Evolutionary conservation across 2,888 invertebrate genomes (phyloP).

Genomic region (Eubasilissa splendida): DNA sequence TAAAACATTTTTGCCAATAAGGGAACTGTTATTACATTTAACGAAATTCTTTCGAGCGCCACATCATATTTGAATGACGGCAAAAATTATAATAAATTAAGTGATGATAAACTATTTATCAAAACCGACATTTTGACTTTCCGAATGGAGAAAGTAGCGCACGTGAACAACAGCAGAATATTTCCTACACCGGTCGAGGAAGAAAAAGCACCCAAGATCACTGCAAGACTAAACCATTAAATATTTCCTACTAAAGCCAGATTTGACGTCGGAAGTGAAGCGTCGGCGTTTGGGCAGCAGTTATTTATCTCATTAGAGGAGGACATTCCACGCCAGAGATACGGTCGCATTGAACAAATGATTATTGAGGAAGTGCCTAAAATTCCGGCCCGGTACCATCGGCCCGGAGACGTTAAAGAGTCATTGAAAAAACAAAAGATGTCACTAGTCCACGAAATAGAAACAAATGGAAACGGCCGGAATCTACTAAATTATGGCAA

Average conservation of each 20-base stretch:
- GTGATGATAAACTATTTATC: not conserved
- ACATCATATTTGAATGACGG: not conserved
- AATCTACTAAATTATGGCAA: no score
- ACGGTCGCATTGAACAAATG: conserved; percentile 24
- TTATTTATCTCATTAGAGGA: conserved; percentile 36
- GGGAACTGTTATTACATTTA: conserved; percentile 1
- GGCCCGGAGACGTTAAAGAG: conserved; percentile 20
- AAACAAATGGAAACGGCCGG: not conserved
- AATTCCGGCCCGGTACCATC: conserved; percentile 7
- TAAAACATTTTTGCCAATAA: conserved; percentile 28
- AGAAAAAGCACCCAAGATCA: no score
- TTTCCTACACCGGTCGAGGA: no score
- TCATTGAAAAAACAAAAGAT: conserved; percentile 24
- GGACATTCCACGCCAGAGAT: conserved; percentile 12
- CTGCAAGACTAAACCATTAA: not conserved
- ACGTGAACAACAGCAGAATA: no score
- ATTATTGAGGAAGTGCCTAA: conserved; percentile 35
- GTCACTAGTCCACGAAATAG: conserved; percentile 4
- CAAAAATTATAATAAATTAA: not conserved
- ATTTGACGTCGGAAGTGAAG: conserved; percentile 31
- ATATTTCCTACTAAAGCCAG: not conserved
- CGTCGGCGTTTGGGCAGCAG: conserved; percentile 33
- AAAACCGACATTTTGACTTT: not conserved
- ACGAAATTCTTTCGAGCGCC: not conserved
- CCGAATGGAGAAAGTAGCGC: not conserved